Evolutionary conservation across 2,113 vertebrate genomes (phyloP).

Genomic region (Megatriorchis doriae): DNA sequence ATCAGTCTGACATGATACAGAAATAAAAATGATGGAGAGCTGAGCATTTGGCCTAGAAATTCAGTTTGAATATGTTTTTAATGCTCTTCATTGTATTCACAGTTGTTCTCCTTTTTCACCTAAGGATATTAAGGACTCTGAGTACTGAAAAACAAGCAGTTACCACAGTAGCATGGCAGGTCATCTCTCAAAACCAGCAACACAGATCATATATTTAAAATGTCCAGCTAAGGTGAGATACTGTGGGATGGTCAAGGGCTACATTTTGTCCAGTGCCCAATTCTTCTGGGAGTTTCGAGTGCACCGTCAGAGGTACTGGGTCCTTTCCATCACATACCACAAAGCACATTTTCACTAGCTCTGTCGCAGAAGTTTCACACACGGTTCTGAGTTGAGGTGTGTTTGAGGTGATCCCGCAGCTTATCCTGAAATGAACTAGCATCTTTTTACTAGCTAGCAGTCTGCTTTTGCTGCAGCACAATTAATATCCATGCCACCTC

Average conservation of each 20-base stretch:
- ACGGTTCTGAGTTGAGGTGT: rapidly evolving
- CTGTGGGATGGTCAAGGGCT: not conserved
- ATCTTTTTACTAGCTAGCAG: not conserved
- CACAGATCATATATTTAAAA: not conserved
- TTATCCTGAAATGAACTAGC: not conserved
- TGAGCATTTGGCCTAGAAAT: not conserved
- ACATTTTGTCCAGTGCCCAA: not conserved
- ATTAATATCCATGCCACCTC: not conserved
- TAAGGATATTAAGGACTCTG: not conserved
- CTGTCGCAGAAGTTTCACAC: not conserved
- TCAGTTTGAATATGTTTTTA: not conserved
- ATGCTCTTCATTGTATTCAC: not conserved
- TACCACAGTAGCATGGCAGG: not conserved
- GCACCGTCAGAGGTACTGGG: not conserved
- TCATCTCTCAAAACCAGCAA: not conserved
- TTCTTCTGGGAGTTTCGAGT: not conserved
- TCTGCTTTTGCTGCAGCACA: not conserved
- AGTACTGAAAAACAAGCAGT: not conserved
- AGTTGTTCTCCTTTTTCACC: not conserved
- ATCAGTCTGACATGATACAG: not conserved
- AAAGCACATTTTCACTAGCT: not conserved
- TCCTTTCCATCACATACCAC: not conserved
- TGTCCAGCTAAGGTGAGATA: not conserved
- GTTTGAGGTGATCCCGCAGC: not conserved
- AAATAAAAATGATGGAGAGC: not conserved